Base-by-base conservation (phyloP, 2,888 invertebrate species). In the Tholera decimalis region DNA sequence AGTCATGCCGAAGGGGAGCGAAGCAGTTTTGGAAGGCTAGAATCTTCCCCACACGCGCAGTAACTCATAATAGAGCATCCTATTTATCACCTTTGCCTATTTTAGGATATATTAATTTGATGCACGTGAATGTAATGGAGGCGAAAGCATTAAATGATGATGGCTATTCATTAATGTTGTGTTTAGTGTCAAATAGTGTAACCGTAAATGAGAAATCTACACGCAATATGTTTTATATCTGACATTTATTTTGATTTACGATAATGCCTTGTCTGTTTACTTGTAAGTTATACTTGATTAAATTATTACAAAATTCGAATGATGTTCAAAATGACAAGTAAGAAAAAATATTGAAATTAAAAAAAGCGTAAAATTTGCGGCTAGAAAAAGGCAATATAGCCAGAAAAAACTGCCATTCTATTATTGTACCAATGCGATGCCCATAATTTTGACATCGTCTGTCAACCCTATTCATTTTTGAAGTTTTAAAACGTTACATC, bases 51-150 rank as follows among this genome's bases (percentile, higher is more conserved):
- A 56, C 54, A 44, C 11, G 41, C 18, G 33, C 44, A 33, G 50
- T n/a, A 26, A 53, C 60, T 68, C 57, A 64, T 82, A 77, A 79
- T 77, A 72, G 56, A 50, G 30, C 56, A 63, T 44, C 47, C 49
- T 56, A 71, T 78, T 64, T 67, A 72, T 82, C 72, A 74, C 53
- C 33, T 58, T 43, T 24, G n/a, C 50, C 58, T 79, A 80, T 80
- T 79, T 79, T 64, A 28, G 65, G 60, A 53, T 11, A 65, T 62
- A 65, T 68, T 77, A 79, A 75, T 80, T 69, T 78, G 60, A 50
- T 58, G 53, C 68, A 67, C 73, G 76, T 82, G 73, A 76, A 33
- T 30, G n/a, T 69, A 66, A 79, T 76, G 54, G 70, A 54, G 79
- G 30, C 41, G 76, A 79, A 73, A 79, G 65, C 62, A 60, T 78